Evolutionary conservation across 2,888 invertebrate species (phyloP).

Genomic region (Lepidocyrtinus sp.): DNA sequence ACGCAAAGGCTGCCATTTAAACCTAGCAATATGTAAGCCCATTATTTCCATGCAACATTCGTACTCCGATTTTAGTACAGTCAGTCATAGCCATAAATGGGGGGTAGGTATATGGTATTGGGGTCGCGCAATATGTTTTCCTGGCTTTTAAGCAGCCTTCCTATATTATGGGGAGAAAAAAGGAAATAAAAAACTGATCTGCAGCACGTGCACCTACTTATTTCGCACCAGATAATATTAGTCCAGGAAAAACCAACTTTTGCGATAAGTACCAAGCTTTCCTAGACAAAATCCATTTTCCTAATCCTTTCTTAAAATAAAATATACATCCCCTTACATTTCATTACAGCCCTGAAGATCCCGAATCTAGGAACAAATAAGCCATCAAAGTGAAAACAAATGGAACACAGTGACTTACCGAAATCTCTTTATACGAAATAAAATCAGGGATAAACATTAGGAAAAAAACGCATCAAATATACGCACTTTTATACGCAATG

Average conservation of each 20-base stretch:
- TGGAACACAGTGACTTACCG: background rate
- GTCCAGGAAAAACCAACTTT: constrained; percentile 23
- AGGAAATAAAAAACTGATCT: constrained; percentile 25
- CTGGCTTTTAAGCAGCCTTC: background rate
- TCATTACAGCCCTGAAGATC: background rate
- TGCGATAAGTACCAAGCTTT: background rate
- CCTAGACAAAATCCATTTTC: constrained; percentile 25
- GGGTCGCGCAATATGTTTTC: constrained; percentile 23
- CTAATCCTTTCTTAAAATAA: constrained; percentile 42
- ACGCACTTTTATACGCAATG: background rate
- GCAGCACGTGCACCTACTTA: constrained; percentile 45
- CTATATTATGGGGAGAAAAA: background rate
- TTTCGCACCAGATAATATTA: constrained; percentile 36
- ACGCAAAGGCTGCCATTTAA: no score
- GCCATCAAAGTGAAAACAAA: background rate
- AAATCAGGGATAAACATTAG: background rate
- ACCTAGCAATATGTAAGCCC: background rate
- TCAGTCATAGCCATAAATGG: background rate
- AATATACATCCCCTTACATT: constrained; percentile 1
- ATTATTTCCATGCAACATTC: background rate
- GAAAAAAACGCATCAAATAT: background rate
- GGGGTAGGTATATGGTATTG: background rate
- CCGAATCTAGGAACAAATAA: background rate
- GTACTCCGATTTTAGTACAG: background rate
- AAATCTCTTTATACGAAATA: background rate